These are phyloP conservation scores for Eupristina koningsbergeri DNA, from an alignment of 1,140 invertebrate genomes.

Conservation along the genomic window DNA sequence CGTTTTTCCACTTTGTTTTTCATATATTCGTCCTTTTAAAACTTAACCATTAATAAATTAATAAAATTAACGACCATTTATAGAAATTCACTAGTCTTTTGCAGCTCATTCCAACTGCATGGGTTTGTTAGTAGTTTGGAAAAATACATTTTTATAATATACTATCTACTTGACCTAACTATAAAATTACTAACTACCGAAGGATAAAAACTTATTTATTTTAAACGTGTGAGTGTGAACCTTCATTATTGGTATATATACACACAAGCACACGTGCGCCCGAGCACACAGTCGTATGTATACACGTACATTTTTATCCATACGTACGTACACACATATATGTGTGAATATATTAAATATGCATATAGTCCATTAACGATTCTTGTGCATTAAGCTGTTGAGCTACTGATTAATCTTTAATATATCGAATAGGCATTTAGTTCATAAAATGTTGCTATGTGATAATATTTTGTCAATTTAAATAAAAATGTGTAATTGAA, in stretches of 20 bases:
- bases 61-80: no score
- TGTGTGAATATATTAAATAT: no score
- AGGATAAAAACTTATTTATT: conserved; percentile 17
- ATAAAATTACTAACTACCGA: conserved; percentile 56
- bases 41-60: no score
- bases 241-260: neutral
- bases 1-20: neutral
- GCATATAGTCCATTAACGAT: neutral
- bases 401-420: conserved; percentile 14
- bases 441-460: conserved; percentile 5
- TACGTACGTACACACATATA: no score
- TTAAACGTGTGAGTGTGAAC: conserved; percentile 14
- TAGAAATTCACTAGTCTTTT: no score
- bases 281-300: neutral
- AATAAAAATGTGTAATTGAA: conserved; percentile 21
- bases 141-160: neutral
- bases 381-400: neutral
- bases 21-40: neutral
- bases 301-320: neutral
- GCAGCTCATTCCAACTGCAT: neutral
- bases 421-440: neutral
- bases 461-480: neutral
- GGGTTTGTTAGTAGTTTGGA: neutral
- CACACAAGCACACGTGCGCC: neutral
- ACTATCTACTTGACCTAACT: conserved; percentile 16